Evolutionary conservation across 2,797 vertebrate species (phyloP), one percentile per base, ranked within the genome.

Genomic region (Oryzias dopingdopingensis): DNA sequence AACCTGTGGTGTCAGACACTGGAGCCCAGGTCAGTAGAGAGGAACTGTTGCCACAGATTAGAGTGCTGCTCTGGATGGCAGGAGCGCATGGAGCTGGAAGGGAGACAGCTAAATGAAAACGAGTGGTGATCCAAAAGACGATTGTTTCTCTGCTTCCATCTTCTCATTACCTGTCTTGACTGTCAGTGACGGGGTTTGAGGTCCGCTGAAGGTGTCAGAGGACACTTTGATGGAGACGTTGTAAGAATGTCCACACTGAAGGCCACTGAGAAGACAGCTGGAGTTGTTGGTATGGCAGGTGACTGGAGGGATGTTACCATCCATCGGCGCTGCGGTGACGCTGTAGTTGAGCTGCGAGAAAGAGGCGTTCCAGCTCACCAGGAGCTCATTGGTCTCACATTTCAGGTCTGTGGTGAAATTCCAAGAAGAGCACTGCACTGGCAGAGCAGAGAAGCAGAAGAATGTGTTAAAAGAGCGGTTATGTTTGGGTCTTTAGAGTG

Each of bases 41-140:
- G 32, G 81, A 82, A 20, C 69, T 76, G 43, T 71, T 77, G 41
- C 59, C 64, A 51, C 90, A 91, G 53, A 81, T 74, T 57, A 86
- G 59, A 8, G 18, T 56, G 62, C 63, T 80, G 17, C 47, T 69
- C 15, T 77, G 62, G 52, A 87, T 61, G 14, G 67, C 55, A 1
- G 86, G 86, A 46, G 85, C 49, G 59, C 91, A 91, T 10, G 90
- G 90, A 42, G 82, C 91, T 91, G 64, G 23, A 23, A 40, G 3
- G n/a, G 47, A 53, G 42, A 49, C 14, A 59, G 18, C 65, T 42
- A 59, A 51, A 45, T 13, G 46, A 2, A 6, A 26, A 12, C 65
- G 3, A 59, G 26, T 7, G 1, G 17, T 1, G 0, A 24, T 48
- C 17, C 6, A 40, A 3, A 41, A 13, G 40, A 55, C 14, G 43